Evolutionary conservation across 2,888 invertebrate genomes (phyloP).

Genomic region (Trichogramma evanescens): DNA sequence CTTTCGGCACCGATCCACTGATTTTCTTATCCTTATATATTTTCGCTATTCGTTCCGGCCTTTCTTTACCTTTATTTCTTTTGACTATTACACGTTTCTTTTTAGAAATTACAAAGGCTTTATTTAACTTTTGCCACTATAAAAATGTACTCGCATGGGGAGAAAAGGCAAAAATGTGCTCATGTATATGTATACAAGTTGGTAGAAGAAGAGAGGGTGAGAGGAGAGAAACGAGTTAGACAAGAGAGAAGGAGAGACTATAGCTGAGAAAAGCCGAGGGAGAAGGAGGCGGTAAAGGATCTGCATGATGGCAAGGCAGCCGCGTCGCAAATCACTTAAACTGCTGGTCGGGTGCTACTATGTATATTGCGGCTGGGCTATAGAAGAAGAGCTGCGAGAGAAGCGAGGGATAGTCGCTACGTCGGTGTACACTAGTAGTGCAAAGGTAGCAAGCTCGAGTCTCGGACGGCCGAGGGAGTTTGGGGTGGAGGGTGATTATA

Average conservation of each 20-base stretch:
- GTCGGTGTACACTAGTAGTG: slow-evolving; percentile 3
- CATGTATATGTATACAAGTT: too few species aligned
- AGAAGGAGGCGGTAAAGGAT: slow-evolving; percentile 39
- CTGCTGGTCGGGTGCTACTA: slow-evolving; percentile 27
- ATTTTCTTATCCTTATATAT: background rate
- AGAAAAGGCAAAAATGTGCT: too few species aligned
- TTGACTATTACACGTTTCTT: too few species aligned
- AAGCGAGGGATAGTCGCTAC: slow-evolving; percentile 22
- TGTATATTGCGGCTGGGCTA: slow-evolving; percentile 30
- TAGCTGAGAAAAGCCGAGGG: background rate
- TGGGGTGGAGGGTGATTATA: slow-evolving; percentile 46
- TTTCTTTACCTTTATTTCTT: background rate
- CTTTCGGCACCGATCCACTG: background rate
- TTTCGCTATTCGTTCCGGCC: background rate
- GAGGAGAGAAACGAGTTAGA: background rate
- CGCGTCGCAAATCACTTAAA: slow-evolving; percentile 49
- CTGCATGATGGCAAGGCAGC: slow-evolving; percentile 46
- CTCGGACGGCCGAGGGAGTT: slow-evolving; percentile 27
- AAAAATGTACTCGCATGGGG: too few species aligned
- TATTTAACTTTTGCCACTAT: too few species aligned
- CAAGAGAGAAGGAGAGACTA: background rate
- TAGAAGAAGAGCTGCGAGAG: slow-evolving; percentile 27
- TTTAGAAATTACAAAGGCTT: too few species aligned
- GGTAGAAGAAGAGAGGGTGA: background rate
- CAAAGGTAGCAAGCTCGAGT: slow-evolving; percentile 17